Percentiles rank a stretch among this genome's conserved stretches.
phyloP scores from a whole-genome alignment of 2,888 invertebrate genomes.

The Ennomos fuscantarius region DNA sequence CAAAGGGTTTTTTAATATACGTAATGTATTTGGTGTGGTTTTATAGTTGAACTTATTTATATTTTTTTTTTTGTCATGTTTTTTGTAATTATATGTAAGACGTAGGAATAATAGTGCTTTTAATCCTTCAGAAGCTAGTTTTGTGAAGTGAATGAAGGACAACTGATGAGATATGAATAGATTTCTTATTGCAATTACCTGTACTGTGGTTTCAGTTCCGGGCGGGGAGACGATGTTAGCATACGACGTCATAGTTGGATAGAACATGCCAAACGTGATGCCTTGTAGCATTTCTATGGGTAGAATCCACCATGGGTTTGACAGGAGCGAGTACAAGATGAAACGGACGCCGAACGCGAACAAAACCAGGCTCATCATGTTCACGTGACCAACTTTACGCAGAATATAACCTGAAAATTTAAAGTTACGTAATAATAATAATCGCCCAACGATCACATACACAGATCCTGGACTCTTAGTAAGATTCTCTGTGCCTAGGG shows the following conservation, averaged over 20 bases:
- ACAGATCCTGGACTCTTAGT: too few species aligned
- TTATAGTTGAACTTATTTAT: too few species aligned
- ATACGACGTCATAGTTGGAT: conserved; percentile 95
- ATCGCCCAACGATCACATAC: too few species aligned
- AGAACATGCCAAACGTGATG: conserved; percentile 94
- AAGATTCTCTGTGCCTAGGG: too few species aligned
- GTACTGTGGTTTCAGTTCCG: conserved; percentile 94
- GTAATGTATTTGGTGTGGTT: not conserved
- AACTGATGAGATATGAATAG: too few species aligned
- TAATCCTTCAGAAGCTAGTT: too few species aligned
- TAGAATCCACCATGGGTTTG: conserved; percentile 93
- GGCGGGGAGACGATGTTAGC: conserved; percentile 93
- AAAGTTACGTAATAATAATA: not conserved
- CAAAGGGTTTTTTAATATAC: too few species aligned
- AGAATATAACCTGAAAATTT: conserved; percentile 87
- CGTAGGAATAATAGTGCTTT: too few species aligned
- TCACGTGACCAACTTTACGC: conserved; percentile 91
- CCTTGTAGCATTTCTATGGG: conserved; percentile 95
- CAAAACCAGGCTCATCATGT: conserved; percentile 93
- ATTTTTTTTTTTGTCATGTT: too few species aligned
- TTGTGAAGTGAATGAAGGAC: too few species aligned
- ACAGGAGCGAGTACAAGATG: conserved; percentile 91
- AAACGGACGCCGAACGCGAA: conserved; percentile 92
- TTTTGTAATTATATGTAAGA: too few species aligned
- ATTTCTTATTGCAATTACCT: conserved; percentile 74